Evolutionary conservation across 2,797 vertebrate species (phyloP).

Genomic region (Pterois miles): DNA sequence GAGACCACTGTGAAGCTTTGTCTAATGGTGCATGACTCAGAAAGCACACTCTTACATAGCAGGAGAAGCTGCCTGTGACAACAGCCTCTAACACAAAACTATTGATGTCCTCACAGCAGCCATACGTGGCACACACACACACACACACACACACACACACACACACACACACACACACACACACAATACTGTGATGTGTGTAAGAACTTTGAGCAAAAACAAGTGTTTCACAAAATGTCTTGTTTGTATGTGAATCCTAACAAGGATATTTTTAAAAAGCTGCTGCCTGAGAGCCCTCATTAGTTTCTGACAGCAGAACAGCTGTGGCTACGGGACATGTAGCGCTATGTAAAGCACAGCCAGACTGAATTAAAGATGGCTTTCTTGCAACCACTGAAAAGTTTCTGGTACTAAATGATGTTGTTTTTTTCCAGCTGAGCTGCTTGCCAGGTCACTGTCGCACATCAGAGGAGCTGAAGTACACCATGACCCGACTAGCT

Average conservation of each 20-base stretch:
- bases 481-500: constrained; percentile 96
- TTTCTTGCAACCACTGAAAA: not conserved
- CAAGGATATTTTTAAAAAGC: constrained; percentile 52
- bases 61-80: constrained; percentile 4
- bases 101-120: constrained; percentile 29
- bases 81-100: not conserved
- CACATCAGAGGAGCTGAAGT: constrained; percentile 95
- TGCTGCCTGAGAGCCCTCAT: constrained; percentile 35
- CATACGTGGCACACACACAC: not conserved
- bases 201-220: constrained; percentile 11
- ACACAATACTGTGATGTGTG: not conserved
- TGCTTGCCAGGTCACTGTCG: constrained; percentile 91
- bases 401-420: constrained; percentile 15
- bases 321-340: constrained; percentile 26
- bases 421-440: constrained; percentile 56
- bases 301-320: constrained; percentile 45
- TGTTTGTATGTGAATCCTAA: constrained; percentile 47
- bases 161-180: not conserved
- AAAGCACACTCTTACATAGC: constrained; percentile 6
- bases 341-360: constrained; percentile 10
- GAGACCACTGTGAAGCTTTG: not conserved
- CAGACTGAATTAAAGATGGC: not conserved
- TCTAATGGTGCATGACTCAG: constrained; percentile 46
- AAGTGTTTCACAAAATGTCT: constrained; percentile 17
- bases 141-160: not conserved